phyloP scores from a whole-genome alignment of 1,140 invertebrate genomes.

The Melitaea cinxia region DNA sequence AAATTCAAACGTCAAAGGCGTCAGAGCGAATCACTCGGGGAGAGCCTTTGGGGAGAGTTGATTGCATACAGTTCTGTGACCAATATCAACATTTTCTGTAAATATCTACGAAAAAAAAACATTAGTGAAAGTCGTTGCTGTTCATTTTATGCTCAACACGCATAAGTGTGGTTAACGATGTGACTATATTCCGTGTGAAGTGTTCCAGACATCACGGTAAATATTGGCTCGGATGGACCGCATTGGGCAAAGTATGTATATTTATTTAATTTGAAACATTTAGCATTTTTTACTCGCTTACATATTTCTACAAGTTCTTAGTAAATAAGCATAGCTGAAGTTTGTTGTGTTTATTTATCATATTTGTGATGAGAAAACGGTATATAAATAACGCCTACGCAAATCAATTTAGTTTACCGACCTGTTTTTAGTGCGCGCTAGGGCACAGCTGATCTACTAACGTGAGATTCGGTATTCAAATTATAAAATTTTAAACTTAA shows the following conservation, averaged over 20 bases:
- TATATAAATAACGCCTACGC: constrained; percentile 36
- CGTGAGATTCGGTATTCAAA: neutral
- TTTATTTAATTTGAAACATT: constrained; percentile 9
- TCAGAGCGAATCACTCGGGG: neutral
- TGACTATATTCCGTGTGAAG: constrained; percentile 13
- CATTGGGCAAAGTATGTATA: constrained; percentile 41
- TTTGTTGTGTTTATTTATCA: neutral
- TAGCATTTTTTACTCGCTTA: neutral
- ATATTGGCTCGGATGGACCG: constrained; percentile 40
- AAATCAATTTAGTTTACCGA: constrained; percentile 20
- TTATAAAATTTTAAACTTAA: neutral
- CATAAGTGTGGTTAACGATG: constrained; percentile 17
- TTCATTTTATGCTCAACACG: constrained; percentile 1
- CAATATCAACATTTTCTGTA: constrained; percentile 37
- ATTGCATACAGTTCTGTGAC: constrained; percentile 32
- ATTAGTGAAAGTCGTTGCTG: constrained; percentile 42
- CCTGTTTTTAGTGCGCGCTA: constrained; percentile 7
- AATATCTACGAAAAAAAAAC: constrained; percentile 34
- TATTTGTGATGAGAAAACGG: constrained; percentile 5
- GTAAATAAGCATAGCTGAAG: neutral
- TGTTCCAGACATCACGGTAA: constrained; percentile 18
- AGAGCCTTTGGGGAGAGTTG: too few relatives aligned
- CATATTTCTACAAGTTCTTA: neutral
- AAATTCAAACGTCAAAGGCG: constrained; percentile 4
- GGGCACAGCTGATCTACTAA: neutral